Evolutionary conservation across 2,888 invertebrate genomes (phyloP).

Genomic region (Tetramorium bicarinatum): DNA sequence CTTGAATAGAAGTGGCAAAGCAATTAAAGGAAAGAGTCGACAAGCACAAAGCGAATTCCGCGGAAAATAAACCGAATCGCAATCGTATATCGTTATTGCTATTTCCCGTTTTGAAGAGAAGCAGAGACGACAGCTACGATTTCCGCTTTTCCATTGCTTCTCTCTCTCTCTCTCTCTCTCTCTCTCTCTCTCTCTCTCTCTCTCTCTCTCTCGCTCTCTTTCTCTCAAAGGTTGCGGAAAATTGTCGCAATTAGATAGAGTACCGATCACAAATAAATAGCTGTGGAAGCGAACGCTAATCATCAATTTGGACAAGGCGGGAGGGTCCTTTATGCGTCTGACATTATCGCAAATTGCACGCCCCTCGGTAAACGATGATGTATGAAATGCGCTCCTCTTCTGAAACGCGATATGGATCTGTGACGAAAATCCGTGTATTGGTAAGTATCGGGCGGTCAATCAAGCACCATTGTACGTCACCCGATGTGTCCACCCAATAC

Average conservation of each 20-base stretch:
- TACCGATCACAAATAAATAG: conserved; percentile 20
- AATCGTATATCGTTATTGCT: conserved; percentile 5
- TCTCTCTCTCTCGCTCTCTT: neutral
- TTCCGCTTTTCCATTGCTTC: neutral
- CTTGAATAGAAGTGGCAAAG: neutral
- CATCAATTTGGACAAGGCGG: neutral
- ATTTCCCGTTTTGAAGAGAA: neutral
- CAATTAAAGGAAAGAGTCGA: neutral
- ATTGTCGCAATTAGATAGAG: neutral
- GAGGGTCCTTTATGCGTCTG: neutral
- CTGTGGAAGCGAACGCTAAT: conserved; percentile 9
- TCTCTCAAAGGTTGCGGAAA: neutral
- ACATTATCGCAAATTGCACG: conserved; percentile 19
- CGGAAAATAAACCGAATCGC: neutral
- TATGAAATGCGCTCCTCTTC: neutral
- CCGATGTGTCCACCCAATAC: neutral
- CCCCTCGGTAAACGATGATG: neutral
- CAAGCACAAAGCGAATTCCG: neutral
- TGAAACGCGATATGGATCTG: conserved; percentile 8
- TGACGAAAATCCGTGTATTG: neutral
- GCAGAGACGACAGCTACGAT: neutral
- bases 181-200: neutral
- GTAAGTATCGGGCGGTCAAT: conserved; percentile 22
- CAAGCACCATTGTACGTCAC: conserved; percentile 10
- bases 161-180: neutral